These are phyloP conservation scores for Coreius guichenoti DNA, from an alignment of 2,797 vertebrate genomes.

Conservation along the genomic window DNA sequence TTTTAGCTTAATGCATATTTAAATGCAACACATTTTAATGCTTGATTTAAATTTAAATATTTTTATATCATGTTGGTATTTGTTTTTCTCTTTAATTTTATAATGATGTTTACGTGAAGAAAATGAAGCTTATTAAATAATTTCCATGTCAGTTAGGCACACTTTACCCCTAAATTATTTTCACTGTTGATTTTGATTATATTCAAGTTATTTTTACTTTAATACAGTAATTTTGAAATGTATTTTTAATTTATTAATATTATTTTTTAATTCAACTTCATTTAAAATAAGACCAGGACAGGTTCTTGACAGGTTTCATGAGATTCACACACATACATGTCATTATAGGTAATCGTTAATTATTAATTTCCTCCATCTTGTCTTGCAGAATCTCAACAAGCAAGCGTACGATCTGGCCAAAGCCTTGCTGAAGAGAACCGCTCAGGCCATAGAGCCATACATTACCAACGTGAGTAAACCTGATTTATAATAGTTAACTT, in stretches of 20 bases:
- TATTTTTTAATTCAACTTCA: too few relatives aligned
- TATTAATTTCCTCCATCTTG: neutral
- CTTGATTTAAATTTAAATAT: neutral
- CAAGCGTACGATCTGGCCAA: slow-evolving; percentile 98
- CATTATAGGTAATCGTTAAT: neutral
- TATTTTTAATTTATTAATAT: neutral
- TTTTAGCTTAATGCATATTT: neutral
- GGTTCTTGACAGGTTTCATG: neutral
- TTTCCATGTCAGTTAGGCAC: neutral
- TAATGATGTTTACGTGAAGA: neutral
- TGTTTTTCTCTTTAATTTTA: neutral
- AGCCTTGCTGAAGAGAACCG: slow-evolving; percentile 96
- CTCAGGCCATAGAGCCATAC: slow-evolving; percentile 97
- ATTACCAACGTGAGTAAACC: slow-evolving; percentile 93
- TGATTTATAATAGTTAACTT: neutral
- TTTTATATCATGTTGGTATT: neutral
- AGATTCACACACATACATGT: neutral
- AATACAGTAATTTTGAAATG: neutral
- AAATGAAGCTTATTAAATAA: neutral
- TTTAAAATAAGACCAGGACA: neutral
- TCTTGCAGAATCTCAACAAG: slow-evolving; percentile 94
- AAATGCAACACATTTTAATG: neutral
- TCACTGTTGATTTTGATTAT: neutral
- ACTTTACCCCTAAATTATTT: neutral
- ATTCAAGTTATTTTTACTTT: neutral